Conservation (phyloP, 1,140 invertebrate genomes). For the Sitobion miscanthi region DNA sequence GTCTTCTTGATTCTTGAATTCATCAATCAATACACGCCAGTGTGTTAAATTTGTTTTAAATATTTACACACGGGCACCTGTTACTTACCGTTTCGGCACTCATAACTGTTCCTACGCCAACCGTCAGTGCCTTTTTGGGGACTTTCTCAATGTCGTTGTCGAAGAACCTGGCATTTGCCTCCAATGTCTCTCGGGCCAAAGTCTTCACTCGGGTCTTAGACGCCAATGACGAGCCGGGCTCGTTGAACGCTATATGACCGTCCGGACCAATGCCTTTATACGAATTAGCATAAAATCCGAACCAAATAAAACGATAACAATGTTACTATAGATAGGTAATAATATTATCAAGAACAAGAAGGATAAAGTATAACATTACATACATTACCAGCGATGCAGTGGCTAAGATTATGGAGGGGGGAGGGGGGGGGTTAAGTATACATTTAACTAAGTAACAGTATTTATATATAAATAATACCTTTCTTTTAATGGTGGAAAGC, state of each 20-base stretch:
- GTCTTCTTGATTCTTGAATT: too few species aligned
- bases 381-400: too few species aligned
- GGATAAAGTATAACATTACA: too few species aligned
- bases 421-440: too few species aligned
- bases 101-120: slow-evolving; percentile 99
- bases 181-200: slow-evolving; percentile 92
- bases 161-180: slow-evolving; percentile 97
- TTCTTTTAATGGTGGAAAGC: too few species aligned
- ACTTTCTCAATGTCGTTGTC: slow-evolving; percentile 92
- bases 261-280: slow-evolving; percentile 93
- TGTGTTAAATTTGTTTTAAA: too few species aligned
- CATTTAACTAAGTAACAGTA: too few species aligned
- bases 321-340: not conserved
- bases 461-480: too few species aligned
- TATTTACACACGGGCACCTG: not conserved
- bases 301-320: not conserved
- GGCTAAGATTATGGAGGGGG: too few species aligned
- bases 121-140: slow-evolving; percentile 92
- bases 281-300: not conserved
- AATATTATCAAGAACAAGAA: not conserved
- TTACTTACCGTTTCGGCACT: slow-evolving; percentile 86
- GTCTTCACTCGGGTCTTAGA: slow-evolving; percentile 97
- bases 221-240: slow-evolving; percentile 91
- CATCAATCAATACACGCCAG: too few species aligned
- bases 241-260: slow-evolving; percentile 99